A percentile compares a stretch with the other conserved stretches of the same genome.
These are phyloP conservation scores for Ptychobarbus kaznakovi DNA, from an alignment of 2,797 vertebrate genomes.

Conservation along the genomic window DNA sequence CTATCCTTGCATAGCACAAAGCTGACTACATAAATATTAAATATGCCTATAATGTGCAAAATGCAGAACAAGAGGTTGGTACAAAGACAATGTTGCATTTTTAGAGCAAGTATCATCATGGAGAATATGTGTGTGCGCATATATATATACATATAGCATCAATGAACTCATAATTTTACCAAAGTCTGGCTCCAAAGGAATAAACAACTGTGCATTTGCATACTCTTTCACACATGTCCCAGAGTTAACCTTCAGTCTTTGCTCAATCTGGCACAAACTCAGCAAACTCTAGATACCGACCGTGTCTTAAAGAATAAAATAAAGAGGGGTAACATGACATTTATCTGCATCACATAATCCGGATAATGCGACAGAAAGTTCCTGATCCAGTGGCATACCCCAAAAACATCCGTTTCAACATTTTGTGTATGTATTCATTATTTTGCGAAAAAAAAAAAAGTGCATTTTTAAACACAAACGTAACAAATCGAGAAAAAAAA, in stretches of 20 bases:
- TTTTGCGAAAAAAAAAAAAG: neutral
- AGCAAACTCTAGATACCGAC: neutral
- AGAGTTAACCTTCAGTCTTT: conserved; percentile 45
- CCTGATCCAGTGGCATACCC: neutral
- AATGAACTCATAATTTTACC: conserved; percentile 72
- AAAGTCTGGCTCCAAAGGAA: conserved; percentile 65
- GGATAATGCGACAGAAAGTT: conserved; percentile 2
- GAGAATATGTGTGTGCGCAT: conserved; percentile 79
- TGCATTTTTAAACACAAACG: neutral
- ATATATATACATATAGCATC: conserved; percentile 78
- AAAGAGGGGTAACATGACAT: conserved; percentile 7
- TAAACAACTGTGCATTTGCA: conserved; percentile 66
- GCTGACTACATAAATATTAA: conserved; percentile 92
- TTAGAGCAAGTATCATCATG: conserved; percentile 83
- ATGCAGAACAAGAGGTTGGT: conserved; percentile 91
- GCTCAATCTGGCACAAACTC: conserved; percentile 29
- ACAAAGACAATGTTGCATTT: conserved; percentile 83
- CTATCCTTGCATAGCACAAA: conserved; percentile 98
- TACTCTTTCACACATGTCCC: conserved; percentile 55
- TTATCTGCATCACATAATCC: neutral
- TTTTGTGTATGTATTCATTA: neutral
- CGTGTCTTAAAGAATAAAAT: neutral
- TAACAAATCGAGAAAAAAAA: neutral
- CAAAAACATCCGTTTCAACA: neutral
- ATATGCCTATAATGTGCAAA: conserved; percentile 95